phyloP scores from a whole-genome alignment of 2,797 vertebrate species.

The Ataeniobius toweri region DNA sequence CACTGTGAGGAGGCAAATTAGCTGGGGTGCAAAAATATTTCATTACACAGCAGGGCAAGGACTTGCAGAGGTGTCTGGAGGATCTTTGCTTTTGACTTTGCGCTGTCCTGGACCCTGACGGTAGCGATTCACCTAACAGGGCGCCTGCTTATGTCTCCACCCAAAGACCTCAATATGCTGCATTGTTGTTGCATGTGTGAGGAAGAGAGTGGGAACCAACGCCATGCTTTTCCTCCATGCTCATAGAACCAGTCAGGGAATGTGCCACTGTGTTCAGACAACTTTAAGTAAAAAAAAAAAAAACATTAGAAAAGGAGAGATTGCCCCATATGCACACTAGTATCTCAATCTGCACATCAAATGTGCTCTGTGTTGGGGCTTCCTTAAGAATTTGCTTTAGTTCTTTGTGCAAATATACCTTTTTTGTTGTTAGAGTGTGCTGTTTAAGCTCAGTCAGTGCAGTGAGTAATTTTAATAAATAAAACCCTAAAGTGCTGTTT shows the following conservation, averaged over 20 bases:
- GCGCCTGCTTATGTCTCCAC: conserved; percentile 57
- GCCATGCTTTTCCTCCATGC: conserved; percentile 62
- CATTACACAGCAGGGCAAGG: conserved; percentile 17
- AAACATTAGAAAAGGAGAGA: conserved; percentile 33
- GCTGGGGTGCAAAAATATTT: conserved; percentile 18
- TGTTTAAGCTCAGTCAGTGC: conserved; percentile 53
- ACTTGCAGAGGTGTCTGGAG: conserved; percentile 23
- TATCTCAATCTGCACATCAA: conserved; percentile 70
- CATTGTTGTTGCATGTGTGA: conserved; percentile 66
- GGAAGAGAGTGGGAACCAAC: conserved; percentile 42
- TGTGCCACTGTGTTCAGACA: conserved; percentile 58
- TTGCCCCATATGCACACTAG: conserved; percentile 59
- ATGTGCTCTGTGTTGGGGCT: conserved; percentile 60
- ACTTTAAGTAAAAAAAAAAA: conserved; percentile 11
- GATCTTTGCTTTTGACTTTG: conserved; percentile 41
- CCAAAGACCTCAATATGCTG: conserved; percentile 73
- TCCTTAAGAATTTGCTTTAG: conserved; percentile 60
- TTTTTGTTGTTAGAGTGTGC: conserved; percentile 51
- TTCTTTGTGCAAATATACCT: conserved; percentile 62
- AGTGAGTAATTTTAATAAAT: conserved; percentile 56
- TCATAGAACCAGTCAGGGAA: conserved; percentile 63
- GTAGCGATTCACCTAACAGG: conserved; percentile 42
- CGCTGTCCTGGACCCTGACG: conserved; percentile 23
- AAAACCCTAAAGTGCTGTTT: conserved; percentile 75
- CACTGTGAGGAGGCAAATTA: conserved; percentile 11